Evolutionary conservation across 2,888 invertebrate genomes (phyloP), one percentile per base, ranked within the genome.

Genomic region (Ferrisia virgata): DNA sequence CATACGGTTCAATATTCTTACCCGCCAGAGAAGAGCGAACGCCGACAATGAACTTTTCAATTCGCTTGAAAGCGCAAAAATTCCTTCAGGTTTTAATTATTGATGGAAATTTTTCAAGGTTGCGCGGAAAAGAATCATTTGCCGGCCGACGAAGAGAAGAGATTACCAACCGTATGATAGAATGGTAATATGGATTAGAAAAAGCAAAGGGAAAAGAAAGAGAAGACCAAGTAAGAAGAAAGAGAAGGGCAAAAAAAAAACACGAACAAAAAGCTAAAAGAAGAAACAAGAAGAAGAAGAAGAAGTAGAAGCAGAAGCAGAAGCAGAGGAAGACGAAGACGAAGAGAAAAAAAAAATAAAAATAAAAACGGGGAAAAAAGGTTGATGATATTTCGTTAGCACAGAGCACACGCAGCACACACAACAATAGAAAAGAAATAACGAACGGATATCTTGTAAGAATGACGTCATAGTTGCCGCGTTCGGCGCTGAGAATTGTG

Each of bases 361-460:
- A 58, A 58, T 5, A 58, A 6, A 6, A 6, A 6, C 58, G 8
- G 15, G 15, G 15, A 58, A n/a, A 33, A 76, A 76, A 33, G 11
- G 28, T 36, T 33, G 36, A 76, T 76, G 76, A 76, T 39, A 76
- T 76, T 36, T 64, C 58, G 58, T 64, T 64, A 64, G 58, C 58
- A 28, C 58, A 69, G 28, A 31, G 76, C 39, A 31, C 36, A 76
- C 18, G 6, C 58, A 58, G 58, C 39, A 39, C 39, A 39, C 39
- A 64, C 58, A 64, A 64, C 25, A 64, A 64, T 64, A 79, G 79
- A 40, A 79, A 79, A 79, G 40, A 40, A 79, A 40, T 39, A 79
- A 40, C 79, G 79, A 79, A 39, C 79, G 39, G 79, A 79, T 79
- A 79, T 79, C 79, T 79, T 79, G 40, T 79, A 40, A 79, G 25